A percentile compares a stretch with the other conserved stretches of the same genome.
These are phyloP conservation scores for Fukomys damarensis DNA, from an alignment of 2,113 vertebrate genomes.

Conservation along the genomic window DNA sequence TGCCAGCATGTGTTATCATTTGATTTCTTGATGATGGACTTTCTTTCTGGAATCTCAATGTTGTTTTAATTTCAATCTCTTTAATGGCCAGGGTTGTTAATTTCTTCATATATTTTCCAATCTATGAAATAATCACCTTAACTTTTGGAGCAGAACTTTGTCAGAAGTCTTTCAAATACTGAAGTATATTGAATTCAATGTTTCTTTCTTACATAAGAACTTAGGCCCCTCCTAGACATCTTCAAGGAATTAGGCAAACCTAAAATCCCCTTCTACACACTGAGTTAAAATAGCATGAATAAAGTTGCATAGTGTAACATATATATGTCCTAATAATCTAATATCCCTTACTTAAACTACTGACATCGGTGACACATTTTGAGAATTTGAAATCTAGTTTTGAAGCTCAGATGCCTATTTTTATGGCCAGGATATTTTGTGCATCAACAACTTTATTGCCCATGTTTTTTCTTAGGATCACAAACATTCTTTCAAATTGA, in stretches of 20 bases:
- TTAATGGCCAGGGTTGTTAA: neutral
- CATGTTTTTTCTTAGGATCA: neutral
- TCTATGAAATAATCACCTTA: neutral
- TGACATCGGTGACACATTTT: neutral
- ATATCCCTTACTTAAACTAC: neutral
- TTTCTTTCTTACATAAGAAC: neutral
- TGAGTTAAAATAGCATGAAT: neutral
- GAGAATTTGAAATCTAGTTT: neutral
- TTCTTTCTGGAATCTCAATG: neutral
- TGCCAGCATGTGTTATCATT: neutral
- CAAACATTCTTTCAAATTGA: neutral
- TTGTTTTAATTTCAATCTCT: neutral
- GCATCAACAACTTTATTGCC: neutral
- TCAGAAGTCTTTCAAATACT: constrained; percentile 8
- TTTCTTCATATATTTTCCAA: neutral
- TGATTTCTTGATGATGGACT: neutral
- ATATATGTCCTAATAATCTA: neutral
- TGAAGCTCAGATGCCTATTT: neutral
- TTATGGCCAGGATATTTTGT: neutral
- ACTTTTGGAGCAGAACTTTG: neutral
- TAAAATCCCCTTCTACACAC: neutral
- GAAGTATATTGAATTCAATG: neutral
- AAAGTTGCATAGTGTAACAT: neutral
- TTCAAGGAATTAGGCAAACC: neutral
- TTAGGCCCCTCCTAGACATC: neutral